Evolutionary conservation across 2,113 vertebrate genomes (phyloP).

Genomic region (Heterotis niloticus): DNA sequence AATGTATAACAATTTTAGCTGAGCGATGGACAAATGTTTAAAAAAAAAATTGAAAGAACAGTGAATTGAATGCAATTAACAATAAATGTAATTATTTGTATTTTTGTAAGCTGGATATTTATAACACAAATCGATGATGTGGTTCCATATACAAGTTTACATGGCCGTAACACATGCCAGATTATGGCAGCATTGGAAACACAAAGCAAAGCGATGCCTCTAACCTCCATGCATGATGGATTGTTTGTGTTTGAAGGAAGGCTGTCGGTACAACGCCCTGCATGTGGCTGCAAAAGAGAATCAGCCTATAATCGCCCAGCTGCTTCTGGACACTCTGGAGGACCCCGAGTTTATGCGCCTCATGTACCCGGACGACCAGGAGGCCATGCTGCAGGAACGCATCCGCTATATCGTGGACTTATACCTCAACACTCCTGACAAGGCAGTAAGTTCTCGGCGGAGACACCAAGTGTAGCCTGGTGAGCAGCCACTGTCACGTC

Average conservation of each 20-base stretch:
- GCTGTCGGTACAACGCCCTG: constrained; percentile 94
- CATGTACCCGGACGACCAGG: constrained; percentile 92
- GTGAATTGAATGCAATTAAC: no score
- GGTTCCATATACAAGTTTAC: no score
- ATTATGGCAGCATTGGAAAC: not conserved
- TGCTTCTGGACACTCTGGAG: constrained; percentile 83
- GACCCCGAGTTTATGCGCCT: constrained; percentile 89
- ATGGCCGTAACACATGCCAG: no score
- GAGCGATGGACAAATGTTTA: no score
- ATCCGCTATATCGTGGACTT: constrained; percentile 90
- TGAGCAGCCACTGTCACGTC: no score
- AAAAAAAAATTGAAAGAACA: no score
- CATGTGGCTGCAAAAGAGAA: constrained; percentile 94
- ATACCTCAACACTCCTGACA: constrained; percentile 96
- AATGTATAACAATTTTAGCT: no score
- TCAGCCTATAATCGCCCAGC: constrained; percentile 74
- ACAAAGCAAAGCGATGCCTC: no score
- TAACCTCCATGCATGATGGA: no score
- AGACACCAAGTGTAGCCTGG: not conserved
- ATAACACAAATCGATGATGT: no score
- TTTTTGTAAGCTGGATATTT: no score
- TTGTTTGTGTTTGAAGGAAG: constrained; percentile 69
- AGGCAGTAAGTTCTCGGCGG: constrained; percentile 64
- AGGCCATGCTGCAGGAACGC: constrained; percentile 79
- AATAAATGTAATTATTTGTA: no score